Evolutionary conservation across 1,140 invertebrate genomes (phyloP), one percentile per base, ranked within the genome.

Genomic region (Ruditapes philippinarum): DNA sequence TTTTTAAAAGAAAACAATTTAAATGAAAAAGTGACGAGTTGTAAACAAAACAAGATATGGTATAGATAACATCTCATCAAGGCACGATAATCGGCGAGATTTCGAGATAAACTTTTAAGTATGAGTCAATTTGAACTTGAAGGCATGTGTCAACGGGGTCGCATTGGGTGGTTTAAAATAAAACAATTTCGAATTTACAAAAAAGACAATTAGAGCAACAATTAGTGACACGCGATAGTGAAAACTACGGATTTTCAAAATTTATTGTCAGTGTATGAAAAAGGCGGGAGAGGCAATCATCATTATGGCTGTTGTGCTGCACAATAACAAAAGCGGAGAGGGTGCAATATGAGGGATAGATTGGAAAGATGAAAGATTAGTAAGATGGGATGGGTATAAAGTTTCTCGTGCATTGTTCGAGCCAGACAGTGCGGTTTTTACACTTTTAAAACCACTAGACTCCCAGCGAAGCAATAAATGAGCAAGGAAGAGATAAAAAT

Each of bases 1-100:
- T 62, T 28, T 62, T 19, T 28, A n/a, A n/a, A n/a, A 19, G 25
- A 62, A 62, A 62, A 62, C 57, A 28, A 62, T 62, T 62, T 62
- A 28, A 62, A 62, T 45, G n/a, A n/a, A n/a, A 62, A 62, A 62
- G 57, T 62, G 57, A 62, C 57, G 57, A 62, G 19, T 62, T 62
- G 57, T n/a, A 62, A 62, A 62, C 57, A 62, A 62, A 62, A 62
- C n/a, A n/a, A 14, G 57, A 62, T 62, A 62, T 1, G 14, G 5
- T 7, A n/a, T 28, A 4, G 57, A 62, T 62, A 62, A 62, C 1
- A 62, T 62, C 57, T 62, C 57, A 62, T 62, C 57, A n/a, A n/a
- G 19, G 22, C 57, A 0, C 57, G 57, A 25, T 62, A 62, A 62
- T 62, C 57, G 25, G n/a, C 57, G 57, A 62, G 25, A n/a, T 62